Evolutionary conservation across 2,113 vertebrate genomes (phyloP), one percentile per base, ranked within the genome.

Genomic region (Gymnocephalus cernua): DNA sequence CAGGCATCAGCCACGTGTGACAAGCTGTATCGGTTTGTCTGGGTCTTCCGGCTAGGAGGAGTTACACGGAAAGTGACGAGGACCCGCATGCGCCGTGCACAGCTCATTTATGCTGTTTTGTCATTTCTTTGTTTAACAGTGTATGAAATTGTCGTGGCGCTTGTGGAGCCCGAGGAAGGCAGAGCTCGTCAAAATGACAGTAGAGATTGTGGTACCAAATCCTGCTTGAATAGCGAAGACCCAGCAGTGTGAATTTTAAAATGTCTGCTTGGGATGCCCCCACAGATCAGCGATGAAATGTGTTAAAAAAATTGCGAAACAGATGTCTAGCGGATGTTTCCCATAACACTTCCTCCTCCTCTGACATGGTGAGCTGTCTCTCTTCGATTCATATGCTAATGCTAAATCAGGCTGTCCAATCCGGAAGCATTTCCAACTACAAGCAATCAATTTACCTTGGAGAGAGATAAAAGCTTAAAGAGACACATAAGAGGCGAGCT

Each of bases 381-480:
- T 89, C 83, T 32, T 82, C 91, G 76, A 92, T 94, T 93, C 92
- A 93, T 87, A 94, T 93, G 91, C 88, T 92, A 93, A 94, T 93
- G 87, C 58, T 80, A 86, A 94, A 92, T 92, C 90, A 92, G 88
- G 75, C 83, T 72, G 87, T 54, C 90, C 90, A 91, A 93, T 90
- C 88, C 89, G 61, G 83, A 89, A 90, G 86, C 84, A 44, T 88
- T 86, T 92, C 82, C 86, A 69, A 74, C 72, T 69, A 78, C 80
- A 87, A 93, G 91, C 92, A 94, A 94, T 93, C 91, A 93, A 93
- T 94, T 93, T 93, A 93, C 92, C 91, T 91, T 87, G 87, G 90
- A 90, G 89, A 90, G 92, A 93, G 90, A 94, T 93, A 93, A 92
- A 93, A 88, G 92, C 92, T 91, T 92, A 93, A 94, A 92, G 91